A percentile compares a stretch with the other conserved stretches of the same genome.
phyloP scores from a whole-genome alignment of 2,113 vertebrate genomes.

The Nasalis larvatus region DNA sequence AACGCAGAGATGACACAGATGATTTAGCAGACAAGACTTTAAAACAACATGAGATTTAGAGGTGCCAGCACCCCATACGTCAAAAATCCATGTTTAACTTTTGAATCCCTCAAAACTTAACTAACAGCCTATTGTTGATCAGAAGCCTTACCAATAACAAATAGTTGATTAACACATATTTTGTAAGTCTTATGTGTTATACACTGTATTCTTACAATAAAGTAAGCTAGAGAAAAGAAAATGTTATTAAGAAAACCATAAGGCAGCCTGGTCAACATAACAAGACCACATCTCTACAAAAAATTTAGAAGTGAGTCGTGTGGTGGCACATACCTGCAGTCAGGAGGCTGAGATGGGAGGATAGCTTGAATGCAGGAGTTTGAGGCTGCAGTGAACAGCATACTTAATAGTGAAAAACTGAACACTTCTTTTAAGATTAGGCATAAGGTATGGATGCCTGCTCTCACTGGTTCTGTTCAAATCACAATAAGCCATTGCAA shows the following conservation, averaged over 20 bases:
- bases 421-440: neutral
- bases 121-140: neutral
- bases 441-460: neutral
- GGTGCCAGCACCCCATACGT: neutral
- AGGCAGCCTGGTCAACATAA: neutral
- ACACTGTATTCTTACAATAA: neutral
- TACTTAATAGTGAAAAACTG: neutral
- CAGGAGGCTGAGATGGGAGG: neutral
- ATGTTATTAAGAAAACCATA: neutral
- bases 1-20: neutral
- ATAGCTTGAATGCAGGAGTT: neutral
- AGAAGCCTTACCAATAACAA: neutral
- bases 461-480: neutral
- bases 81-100: neutral
- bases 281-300: neutral
- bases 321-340: neutral
- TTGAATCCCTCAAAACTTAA: neutral
- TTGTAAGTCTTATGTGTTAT: neutral
- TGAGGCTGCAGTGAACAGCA: neutral
- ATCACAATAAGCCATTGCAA: neutral
- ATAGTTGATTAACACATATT: neutral
- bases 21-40: neutral
- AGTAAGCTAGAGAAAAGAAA: neutral
- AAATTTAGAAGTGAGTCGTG: neutral
- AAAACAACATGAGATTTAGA: neutral